Conservation (phyloP, 2,888 invertebrate species). For the Mythimna lalbum region DNA sequence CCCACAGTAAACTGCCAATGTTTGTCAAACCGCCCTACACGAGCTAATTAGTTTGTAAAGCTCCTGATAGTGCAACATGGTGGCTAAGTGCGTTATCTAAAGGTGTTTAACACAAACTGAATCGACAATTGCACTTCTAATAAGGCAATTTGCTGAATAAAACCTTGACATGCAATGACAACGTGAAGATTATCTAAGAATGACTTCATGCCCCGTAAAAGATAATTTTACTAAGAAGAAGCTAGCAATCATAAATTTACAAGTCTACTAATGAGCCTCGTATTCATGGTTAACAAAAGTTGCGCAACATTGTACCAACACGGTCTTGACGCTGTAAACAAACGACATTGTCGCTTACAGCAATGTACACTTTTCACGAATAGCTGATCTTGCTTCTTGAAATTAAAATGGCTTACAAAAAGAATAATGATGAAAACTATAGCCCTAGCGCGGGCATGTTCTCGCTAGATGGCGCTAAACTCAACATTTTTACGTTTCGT, state of each 20-base stretch:
- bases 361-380: neutral
- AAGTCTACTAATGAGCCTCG: neutral
- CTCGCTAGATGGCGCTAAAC: no score
- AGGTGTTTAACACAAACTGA: neutral
- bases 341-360: neutral
- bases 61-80: slow-evolving; percentile 23
- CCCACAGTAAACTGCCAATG: neutral
- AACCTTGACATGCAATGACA: slow-evolving; percentile 35
- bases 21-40: slow-evolving; percentile 7
- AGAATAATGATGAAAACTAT: no score
- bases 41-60: slow-evolving; percentile 24
- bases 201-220: slow-evolving; percentile 10
- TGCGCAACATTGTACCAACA: neutral
- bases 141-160: slow-evolving; percentile 11
- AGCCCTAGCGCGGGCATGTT: no score
- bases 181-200: slow-evolving; percentile 19
- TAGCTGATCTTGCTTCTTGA: neutral
- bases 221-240: slow-evolving; percentile 5
- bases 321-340: neutral
- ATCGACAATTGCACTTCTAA: slow-evolving; percentile 38
- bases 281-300: neutral
- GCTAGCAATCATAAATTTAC: neutral
- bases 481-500: no score
- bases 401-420: slow-evolving; percentile 20
- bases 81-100: slow-evolving; percentile 29